Percentiles rank a stretch among this genome's conserved stretches.
Conservation (phyloP, 2,888 invertebrate species). For the Lordiphosa andalusiaca region DNA sequence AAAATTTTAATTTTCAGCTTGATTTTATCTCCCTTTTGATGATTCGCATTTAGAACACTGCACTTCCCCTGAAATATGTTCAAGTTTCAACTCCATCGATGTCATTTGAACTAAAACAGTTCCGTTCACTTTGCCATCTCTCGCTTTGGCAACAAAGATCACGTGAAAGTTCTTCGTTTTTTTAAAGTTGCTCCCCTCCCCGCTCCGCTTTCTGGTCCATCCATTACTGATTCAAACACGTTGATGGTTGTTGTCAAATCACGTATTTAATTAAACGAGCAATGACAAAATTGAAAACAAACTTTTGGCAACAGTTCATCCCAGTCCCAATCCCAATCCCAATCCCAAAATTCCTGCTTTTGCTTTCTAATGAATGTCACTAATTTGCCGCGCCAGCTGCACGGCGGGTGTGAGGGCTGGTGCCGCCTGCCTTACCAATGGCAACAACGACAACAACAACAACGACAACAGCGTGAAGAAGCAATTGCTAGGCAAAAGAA, state of each 20-base stretch:
- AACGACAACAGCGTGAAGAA: too few relatives aligned
- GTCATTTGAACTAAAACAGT: too few relatives aligned
- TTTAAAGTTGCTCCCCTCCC: background rate
- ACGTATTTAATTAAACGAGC: slow-evolving; percentile 22
- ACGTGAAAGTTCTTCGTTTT: background rate
- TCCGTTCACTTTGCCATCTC: background rate
- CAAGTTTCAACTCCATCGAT: too few relatives aligned
- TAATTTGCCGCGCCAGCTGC: slow-evolving; percentile 17
- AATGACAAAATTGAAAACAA: slow-evolving; percentile 22
- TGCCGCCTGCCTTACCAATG: background rate
- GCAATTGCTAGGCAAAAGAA: slow-evolving; percentile 4
- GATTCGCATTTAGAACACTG: too few relatives aligned
- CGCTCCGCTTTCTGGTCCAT: background rate
- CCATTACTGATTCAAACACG: background rate
- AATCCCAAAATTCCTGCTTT: slow-evolving; percentile 3
- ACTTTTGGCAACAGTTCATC: slow-evolving; percentile 15
- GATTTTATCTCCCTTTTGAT: too few relatives aligned
- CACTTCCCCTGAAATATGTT: too few relatives aligned
- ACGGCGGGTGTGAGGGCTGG: background rate
- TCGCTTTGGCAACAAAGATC: background rate
- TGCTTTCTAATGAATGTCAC: slow-evolving; percentile 23
- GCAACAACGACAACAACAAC: slow-evolving; percentile 1
- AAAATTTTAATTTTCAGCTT: too few relatives aligned
- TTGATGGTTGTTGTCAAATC: slow-evolving; percentile 14
- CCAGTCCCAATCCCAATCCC: background rate